Evolutionary conservation across 2,797 vertebrate species (phyloP).

Genomic region (Argya squamiceps): DNA sequence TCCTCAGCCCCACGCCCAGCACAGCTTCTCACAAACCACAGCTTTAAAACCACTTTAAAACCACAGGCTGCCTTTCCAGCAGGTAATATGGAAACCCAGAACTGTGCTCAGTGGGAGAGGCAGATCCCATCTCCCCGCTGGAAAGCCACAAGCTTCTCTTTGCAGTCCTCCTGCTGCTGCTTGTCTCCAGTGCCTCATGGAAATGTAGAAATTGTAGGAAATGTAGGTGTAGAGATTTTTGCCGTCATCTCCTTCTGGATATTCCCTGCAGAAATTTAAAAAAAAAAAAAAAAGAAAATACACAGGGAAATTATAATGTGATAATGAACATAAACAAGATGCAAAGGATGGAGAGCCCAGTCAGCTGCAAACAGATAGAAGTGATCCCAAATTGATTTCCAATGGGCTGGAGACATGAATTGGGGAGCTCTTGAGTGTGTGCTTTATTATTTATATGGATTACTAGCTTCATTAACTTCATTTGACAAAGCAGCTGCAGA

Average conservation of each 20-base stretch:
- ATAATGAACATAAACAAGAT: neutral
- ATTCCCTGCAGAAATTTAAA: neutral
- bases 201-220: neutral
- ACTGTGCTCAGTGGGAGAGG: neutral
- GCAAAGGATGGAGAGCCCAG: neutral
- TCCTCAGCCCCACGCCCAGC: neutral
- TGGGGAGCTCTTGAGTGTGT: neutral
- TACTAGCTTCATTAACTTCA: neutral
- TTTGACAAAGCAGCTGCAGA: neutral
- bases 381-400: neutral
- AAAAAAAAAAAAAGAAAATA: neutral
- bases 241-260: neutral
- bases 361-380: neutral
- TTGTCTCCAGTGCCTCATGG: neutral
- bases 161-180: neutral
- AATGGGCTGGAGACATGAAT: neutral
- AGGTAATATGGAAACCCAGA: neutral
- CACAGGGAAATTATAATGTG: neutral
- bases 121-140: rapidly evolving
- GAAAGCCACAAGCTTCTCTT: neutral
- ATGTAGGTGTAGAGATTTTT: neutral
- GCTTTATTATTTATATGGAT: neutral
- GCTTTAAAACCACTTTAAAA: neutral
- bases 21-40: neutral
- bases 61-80: neutral